Percentiles rank a stretch among this genome's conserved stretches.
Conservation (phyloP, 2,113 vertebrate genomes). For the Tragelaphus strepsiceros region DNA sequence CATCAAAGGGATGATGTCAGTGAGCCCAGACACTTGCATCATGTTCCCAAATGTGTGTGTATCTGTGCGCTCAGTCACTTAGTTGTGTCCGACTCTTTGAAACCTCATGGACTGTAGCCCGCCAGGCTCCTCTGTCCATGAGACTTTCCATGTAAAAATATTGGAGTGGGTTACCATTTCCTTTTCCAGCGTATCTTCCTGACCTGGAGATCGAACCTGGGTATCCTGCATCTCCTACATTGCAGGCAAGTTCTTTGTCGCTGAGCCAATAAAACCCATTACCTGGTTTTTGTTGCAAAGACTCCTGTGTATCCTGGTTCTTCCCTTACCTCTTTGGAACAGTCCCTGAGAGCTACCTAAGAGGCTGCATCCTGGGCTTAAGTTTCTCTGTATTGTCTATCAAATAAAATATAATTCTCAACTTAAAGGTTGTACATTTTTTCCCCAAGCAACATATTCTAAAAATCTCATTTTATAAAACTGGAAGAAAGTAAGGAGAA, state of each 20-base stretch:
- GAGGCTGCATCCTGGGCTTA: background rate
- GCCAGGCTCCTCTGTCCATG: background rate
- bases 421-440: background rate
- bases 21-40: background rate
- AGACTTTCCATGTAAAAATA: background rate
- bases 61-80: background rate
- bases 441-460: background rate
- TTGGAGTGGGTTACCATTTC: background rate
- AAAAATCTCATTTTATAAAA: background rate
- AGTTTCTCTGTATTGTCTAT: background rate
- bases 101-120: background rate
- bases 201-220: background rate
- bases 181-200: background rate
- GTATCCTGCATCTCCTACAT: background rate
- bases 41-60: background rate
- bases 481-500: background rate
- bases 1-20: background rate
- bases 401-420: background rate
- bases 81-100: fast-evolving
- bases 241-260: background rate
- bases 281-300: background rate
- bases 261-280: background rate
- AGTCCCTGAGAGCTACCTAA: background rate
- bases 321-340: background rate
- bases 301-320: background rate